Evolutionary conservation across 2,113 vertebrate species (phyloP).

Genomic region (Oncorhynchus masou): DNA sequence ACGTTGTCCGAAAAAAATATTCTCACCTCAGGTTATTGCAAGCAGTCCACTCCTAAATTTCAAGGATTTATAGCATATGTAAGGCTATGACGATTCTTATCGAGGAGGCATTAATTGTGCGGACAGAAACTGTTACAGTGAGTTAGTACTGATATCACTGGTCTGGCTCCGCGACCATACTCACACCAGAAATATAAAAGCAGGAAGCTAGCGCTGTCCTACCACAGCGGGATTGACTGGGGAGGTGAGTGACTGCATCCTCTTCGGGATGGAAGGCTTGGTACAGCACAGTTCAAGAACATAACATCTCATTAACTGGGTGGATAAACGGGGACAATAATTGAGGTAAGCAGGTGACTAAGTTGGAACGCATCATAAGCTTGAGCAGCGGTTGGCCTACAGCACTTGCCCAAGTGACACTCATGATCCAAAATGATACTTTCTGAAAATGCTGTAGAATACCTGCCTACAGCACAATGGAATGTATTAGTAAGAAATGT

Average conservation of each 20-base stretch:
- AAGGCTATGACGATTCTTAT: not conserved
- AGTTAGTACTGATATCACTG: not conserved
- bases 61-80: not conserved
- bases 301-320: not conserved
- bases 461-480: too few species aligned
- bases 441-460: too few species aligned
- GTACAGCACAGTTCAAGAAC: not conserved
- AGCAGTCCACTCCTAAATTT: not conserved
- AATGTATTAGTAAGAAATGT: too few species aligned
- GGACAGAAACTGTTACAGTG: not conserved
- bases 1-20: too few species aligned
- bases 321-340: not conserved
- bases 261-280: too few species aligned
- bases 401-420: too few species aligned
- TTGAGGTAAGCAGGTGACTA: not conserved
- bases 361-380: not conserved
- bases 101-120: not conserved
- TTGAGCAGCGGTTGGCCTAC: too few species aligned
- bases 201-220: not conserved
- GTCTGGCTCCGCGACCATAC: not conserved
- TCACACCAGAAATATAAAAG: not conserved
- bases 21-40: not conserved
- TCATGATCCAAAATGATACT: too few species aligned
- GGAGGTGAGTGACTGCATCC: not conserved
- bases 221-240: not conserved